phyloP scores from a whole-genome alignment of 2,797 vertebrate species.

The Acanthopagrus latus region DNA sequence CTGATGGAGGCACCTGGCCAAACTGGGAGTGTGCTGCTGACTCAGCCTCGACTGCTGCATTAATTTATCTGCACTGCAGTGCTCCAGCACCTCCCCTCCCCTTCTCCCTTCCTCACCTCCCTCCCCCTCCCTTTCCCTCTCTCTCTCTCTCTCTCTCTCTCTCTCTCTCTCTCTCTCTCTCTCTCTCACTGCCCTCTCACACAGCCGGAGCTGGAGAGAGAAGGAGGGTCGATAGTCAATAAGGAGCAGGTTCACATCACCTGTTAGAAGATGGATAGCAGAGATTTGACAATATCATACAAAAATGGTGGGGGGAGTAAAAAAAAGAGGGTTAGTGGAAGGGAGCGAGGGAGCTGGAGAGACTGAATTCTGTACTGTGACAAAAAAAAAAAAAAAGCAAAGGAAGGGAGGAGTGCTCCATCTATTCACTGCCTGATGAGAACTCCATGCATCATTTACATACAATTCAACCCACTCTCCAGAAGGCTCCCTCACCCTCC shows the following conservation, averaged over 20 bases:
- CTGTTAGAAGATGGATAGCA: conserved; percentile 40
- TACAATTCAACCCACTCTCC: conserved; percentile 31
- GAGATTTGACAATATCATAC: conserved; percentile 19
- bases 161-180: conserved; percentile 36
- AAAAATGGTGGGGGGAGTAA: conserved; percentile 10
- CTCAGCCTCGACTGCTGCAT: conserved; percentile 88
- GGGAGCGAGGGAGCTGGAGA: conserved; percentile 16
- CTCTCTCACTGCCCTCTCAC: conserved; percentile 57
- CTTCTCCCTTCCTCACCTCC: conserved; percentile 39
- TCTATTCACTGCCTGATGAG: conserved; percentile 33
- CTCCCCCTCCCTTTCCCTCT: conserved; percentile 47
- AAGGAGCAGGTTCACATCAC: conserved; percentile 45
- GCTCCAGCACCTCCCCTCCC: conserved; percentile 76
- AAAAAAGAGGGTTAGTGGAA: background rate
- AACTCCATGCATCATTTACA: conserved; percentile 45
- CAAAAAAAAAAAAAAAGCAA: conserved; percentile 27
- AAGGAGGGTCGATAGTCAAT: conserved; percentile 46
- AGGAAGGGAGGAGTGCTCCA: conserved; percentile 21
- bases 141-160: conserved; percentile 41
- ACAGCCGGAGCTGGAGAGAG: conserved; percentile 42
- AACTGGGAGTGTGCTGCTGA: conserved; percentile 87
- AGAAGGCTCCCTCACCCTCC: background rate
- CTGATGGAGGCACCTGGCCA: conserved; percentile 74
- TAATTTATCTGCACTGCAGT: conserved; percentile 91
- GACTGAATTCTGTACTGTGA: conserved; percentile 43